phyloP scores from a whole-genome alignment of 2,888 invertebrate genomes.

The Petrolisthes cinctipes region DNA sequence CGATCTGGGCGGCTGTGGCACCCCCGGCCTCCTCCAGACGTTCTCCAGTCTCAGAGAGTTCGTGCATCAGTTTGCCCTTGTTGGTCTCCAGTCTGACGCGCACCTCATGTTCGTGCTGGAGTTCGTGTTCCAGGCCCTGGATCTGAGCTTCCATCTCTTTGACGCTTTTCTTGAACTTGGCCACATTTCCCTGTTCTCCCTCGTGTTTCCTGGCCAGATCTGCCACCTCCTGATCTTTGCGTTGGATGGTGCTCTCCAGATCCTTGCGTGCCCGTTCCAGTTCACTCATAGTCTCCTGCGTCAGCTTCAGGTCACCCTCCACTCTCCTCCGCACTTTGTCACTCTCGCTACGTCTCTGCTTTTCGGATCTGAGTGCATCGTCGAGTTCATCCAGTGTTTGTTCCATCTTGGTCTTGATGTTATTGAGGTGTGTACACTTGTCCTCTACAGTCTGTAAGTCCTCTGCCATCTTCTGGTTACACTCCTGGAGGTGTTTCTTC shows the following conservation, averaged over 20 bases:
- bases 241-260: conserved; percentile 95
- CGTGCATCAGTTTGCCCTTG: conserved; percentile 95
- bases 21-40: conserved; percentile 99
- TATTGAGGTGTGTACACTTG: conserved; percentile 99
- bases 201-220: conserved; percentile 94
- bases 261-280: conserved; percentile 98
- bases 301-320: conserved; percentile 98
- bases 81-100: conserved; percentile 86
- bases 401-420: conserved; percentile 98
- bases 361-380: conserved; percentile 98
- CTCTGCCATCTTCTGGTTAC: conserved; percentile 68
- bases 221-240: conserved; percentile 98
- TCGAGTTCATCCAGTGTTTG: conserved; percentile 98
- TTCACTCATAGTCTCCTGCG: conserved; percentile 96
- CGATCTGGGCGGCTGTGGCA: conserved; percentile 98
- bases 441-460: conserved; percentile 88
- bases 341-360: conserved; percentile 96
- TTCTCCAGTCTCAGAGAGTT: conserved; percentile 96
- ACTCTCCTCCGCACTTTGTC: conserved; percentile 99
- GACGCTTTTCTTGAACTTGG: conserved; percentile 98
- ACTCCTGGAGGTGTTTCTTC: conserved; percentile 77
- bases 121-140: conserved; percentile 99
- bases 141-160: conserved; percentile 98
- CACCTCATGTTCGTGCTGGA: conserved; percentile 98
- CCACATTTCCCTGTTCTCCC: conserved; percentile 97